Evolutionary conservation across 2,888 invertebrate species (phyloP).

Genomic region (Drosophila buzzatii): DNA sequence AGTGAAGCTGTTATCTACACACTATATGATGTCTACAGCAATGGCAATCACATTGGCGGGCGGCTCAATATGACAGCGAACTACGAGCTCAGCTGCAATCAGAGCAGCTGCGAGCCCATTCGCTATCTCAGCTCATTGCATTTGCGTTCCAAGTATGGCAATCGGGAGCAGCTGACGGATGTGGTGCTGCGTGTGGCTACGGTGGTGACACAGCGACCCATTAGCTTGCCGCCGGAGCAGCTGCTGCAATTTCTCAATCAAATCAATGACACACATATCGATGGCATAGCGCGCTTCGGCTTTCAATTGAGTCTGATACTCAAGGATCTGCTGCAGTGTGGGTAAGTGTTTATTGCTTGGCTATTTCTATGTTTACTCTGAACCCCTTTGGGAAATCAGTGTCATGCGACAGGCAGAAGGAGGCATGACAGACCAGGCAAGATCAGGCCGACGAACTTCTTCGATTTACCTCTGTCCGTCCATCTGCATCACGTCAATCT

Average conservation of each 20-base stretch:
- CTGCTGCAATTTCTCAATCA: conserved; percentile 64
- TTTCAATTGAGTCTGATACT: conserved; percentile 68
- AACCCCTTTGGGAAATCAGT: no score
- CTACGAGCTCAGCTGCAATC: conserved; percentile 67
- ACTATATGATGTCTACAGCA: conserved; percentile 83
- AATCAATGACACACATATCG: conserved; percentile 67
- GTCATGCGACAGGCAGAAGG: no score
- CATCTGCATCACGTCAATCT: no score
- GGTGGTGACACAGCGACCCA: conserved; percentile 74
- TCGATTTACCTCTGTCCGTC: no score
- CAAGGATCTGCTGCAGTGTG: conserved; percentile 73
- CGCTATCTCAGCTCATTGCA: conserved; percentile 69
- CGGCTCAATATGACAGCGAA: conserved; percentile 81
- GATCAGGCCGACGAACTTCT: no score
- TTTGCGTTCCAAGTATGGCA: conserved; percentile 68
- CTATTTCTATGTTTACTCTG: no score
- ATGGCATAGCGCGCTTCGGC: conserved; percentile 75
- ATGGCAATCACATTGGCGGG: conserved; percentile 83
- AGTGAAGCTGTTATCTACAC: conserved; percentile 33
- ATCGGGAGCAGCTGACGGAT: conserved; percentile 77
- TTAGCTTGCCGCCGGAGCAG: conserved; percentile 50
- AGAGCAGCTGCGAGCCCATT: conserved; percentile 37
- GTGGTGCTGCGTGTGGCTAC: conserved; percentile 77
- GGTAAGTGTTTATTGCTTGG: conserved; percentile 53
- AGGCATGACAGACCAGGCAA: no score